Percentiles rank a stretch among this genome's conserved stretches.
Evolutionary conservation across 2,797 vertebrate genomes (phyloP).

Genomic region (Phalanger gymnotis): DNA sequence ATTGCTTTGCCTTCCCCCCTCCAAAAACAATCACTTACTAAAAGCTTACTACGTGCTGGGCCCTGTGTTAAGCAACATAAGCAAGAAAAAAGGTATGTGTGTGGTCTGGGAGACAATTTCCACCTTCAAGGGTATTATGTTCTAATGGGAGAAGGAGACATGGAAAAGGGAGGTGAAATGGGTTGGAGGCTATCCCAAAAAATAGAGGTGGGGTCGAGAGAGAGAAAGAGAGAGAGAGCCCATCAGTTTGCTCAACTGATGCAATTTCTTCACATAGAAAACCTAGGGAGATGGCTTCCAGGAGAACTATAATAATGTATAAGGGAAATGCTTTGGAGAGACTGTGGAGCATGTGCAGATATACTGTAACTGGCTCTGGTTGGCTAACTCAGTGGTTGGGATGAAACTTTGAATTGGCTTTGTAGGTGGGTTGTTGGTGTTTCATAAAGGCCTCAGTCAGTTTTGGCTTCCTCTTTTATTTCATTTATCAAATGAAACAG

Average conservation of each 20-base stretch:
- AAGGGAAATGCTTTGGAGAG: background rate
- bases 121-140: background rate
- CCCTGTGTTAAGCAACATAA: background rate
- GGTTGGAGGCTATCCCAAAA: background rate
- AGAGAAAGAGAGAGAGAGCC: too few species aligned
- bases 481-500: background rate
- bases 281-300: background rate
- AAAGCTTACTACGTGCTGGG: background rate
- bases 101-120: rapidly evolving
- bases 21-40: background rate
- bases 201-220: background rate
- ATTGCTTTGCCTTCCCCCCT: too few species aligned
- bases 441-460: background rate
- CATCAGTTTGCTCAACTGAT: too few species aligned
- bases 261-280: too few species aligned
- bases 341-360: background rate
- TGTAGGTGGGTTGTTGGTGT: background rate
- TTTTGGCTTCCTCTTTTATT: background rate
- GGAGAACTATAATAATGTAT: background rate
- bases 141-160: background rate
- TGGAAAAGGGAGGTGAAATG: background rate
- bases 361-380: background rate
- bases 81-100: background rate
- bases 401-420: background rate
- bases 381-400: background rate